These are phyloP conservation scores for Avahi laniger DNA, from an alignment of 2,797 vertebrate species.

Conservation along the genomic window DNA sequence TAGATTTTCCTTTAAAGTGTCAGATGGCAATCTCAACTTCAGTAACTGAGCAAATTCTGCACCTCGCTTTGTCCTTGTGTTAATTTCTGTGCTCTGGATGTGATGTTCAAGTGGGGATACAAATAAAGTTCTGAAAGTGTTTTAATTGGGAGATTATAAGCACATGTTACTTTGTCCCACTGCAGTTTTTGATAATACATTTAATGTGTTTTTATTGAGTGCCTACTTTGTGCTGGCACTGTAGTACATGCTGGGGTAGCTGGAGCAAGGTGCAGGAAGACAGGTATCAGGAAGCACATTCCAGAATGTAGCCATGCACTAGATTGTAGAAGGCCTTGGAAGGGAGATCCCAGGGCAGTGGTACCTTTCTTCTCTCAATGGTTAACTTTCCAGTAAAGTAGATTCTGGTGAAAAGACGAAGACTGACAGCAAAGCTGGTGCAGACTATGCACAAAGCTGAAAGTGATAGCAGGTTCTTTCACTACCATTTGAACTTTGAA, in stretches of 20 bases:
- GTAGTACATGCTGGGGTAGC: too few relatives aligned
- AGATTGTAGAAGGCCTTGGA: neutral
- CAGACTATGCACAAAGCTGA: neutral
- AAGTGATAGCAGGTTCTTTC: neutral
- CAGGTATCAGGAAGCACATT: neutral
- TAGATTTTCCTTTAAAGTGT: neutral
- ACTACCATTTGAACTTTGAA: neutral
- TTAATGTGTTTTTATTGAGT: neutral
- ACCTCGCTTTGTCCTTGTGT: neutral
- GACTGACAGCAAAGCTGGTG: neutral
- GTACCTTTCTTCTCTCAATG: neutral
- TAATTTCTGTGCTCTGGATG: conserved; percentile 12
- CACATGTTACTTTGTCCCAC: neutral
- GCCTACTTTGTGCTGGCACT: neutral
- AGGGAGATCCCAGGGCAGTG: too few relatives aligned
- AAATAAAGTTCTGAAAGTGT: conserved; percentile 21
- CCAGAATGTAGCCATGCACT: too few relatives aligned
- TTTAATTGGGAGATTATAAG: conserved; percentile 37
- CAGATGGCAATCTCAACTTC: neutral
- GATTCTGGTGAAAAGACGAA: neutral
- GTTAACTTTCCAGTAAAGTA: neutral
- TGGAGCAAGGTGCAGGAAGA: neutral
- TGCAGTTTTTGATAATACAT: neutral
- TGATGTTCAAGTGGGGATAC: neutral
- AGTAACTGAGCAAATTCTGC: neutral